Evolutionary conservation across 2,888 invertebrate genomes (phyloP), one percentile per base, ranked within the genome.

Genomic region (Podabrus alpinus): DNA sequence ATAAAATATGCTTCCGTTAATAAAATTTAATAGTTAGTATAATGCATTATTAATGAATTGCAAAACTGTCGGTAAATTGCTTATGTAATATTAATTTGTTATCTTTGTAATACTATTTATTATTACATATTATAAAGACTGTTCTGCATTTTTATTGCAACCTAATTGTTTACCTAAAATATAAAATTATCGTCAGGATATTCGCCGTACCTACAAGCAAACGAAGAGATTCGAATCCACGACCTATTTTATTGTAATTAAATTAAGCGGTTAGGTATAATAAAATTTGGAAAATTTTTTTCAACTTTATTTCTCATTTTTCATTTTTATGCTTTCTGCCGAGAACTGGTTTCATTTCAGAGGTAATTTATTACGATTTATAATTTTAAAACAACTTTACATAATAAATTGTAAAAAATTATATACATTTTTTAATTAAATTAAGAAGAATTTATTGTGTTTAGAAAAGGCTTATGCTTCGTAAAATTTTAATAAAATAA

Each of bases 11-110:
- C 29, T 29, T 29, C 29, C 29, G 29, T 29, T 29, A 29, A 29
- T n/a, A 29, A 29, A 29, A 29, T 13, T 29, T 29, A n/a, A n/a
- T n/a, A 29, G 13, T 25, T 29, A 29, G 13, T 29, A 29, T 29
- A 29, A 19, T 62, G 62, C 62, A 62, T 62, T 62, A 62, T 62
- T 62, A 62, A 62, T 62, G 62, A 62, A 19, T 62, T 62, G 62
- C 62, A 62, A 62, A 62, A 62, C 62, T 62, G 62, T 62, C 62
- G 19, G 62, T 62, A 19, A 19, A 19, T 11, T 15, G 16, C 62
- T 62, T 11, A 62, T 62, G 62, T 62, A 62, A 62, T 62, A 62
- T 9, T 62, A 62, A 62, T 19, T 62, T 62, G 29, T 29, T 29
- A 29, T 29, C 5, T 29, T 29, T 13, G n/a, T 62, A 62, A 11